Percentiles rank a stretch among this genome's conserved stretches.
These are phyloP conservation scores for Pristionchus maxplancki DNA, from an alignment of 2,888 invertebrate species.

Conservation along the genomic window DNA sequence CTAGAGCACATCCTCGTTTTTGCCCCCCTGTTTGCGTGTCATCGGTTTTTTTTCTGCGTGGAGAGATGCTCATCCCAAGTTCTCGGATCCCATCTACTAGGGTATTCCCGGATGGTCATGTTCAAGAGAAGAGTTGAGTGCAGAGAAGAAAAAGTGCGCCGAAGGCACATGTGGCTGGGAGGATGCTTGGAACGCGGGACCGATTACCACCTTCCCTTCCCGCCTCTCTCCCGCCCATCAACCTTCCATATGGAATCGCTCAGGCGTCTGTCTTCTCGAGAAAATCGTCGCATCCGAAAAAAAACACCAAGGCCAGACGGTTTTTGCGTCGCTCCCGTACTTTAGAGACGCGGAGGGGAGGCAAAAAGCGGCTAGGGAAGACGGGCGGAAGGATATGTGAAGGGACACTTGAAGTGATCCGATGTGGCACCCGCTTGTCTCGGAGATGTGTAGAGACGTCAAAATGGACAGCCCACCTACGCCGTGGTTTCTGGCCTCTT, in stretches of 20 bases:
- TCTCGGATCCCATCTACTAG: not conserved
- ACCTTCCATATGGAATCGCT: not conserved
- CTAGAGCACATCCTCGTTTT: not conserved
- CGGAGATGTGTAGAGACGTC: not conserved
- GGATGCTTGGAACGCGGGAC: not conserved
- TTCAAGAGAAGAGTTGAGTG: not conserved
- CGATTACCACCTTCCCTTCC: not conserved
- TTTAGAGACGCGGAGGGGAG: not conserved
- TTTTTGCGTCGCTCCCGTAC: not conserved
- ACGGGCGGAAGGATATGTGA: not conserved
- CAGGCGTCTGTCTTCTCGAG: not conserved
- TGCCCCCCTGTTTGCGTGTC: not conserved
- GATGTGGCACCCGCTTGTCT: not conserved
- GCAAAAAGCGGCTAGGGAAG: not conserved
- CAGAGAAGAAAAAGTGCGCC: not conserved
- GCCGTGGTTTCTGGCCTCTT: too few relatives aligned
- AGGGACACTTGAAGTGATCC: not conserved
- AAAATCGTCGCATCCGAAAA: not conserved
- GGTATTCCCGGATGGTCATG: not conserved
- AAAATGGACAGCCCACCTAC: not conserved
- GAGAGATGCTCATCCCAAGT: not conserved
- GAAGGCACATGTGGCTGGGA: not conserved
- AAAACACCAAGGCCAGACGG: not conserved
- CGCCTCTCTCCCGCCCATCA: not conserved
- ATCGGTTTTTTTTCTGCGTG: not conserved